These are phyloP conservation scores for Colletes collaris DNA, from an alignment of 2,888 invertebrate genomes.

Conservation along the genomic window DNA sequence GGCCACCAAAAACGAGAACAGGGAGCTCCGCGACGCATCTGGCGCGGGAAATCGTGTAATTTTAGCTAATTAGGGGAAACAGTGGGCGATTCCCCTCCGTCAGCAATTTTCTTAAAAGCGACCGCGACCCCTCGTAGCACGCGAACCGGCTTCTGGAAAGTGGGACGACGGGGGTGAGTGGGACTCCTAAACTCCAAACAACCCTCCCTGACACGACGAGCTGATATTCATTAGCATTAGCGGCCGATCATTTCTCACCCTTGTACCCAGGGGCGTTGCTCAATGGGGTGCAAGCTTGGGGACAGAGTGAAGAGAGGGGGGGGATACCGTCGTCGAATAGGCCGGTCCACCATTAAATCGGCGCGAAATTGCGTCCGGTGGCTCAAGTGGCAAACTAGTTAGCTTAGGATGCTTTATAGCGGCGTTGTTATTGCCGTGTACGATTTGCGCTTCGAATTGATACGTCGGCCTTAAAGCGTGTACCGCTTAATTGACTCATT, in stretches of 20 bases:
- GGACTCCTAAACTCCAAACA: conserved; percentile 66
- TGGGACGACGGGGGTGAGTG: conserved; percentile 15
- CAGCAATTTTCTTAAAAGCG: conserved; percentile 77
- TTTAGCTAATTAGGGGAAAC: conserved; percentile 74
- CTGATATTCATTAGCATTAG: conserved; percentile 80
- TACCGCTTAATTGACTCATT: conserved; percentile 48
- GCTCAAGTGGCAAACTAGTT: conserved; percentile 61
- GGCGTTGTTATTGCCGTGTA: conserved; percentile 49
- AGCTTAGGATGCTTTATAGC: conserved; percentile 53
- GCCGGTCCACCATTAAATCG: conserved; percentile 62
- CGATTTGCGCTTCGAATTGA: conserved; percentile 47
- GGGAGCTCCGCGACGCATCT: conserved; percentile 50
- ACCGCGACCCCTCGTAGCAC: conserved; percentile 65
- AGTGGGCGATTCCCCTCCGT: conserved; percentile 64
- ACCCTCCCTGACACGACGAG: conserved; percentile 68
- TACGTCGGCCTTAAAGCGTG: conserved; percentile 46
- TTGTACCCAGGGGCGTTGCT: conserved; percentile 72
- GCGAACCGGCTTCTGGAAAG: conserved; percentile 51
- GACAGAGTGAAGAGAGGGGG: conserved; percentile 23
- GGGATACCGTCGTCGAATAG: conserved; percentile 55
- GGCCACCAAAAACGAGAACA: conserved; percentile 41
- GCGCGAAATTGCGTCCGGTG: conserved; percentile 66
- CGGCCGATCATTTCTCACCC: conserved; percentile 79
- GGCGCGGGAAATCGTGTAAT: conserved; percentile 72
- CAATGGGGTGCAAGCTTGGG: conserved; percentile 74